Percentiles rank a stretch among this genome's conserved stretches.
phyloP scores from a whole-genome alignment of 2,888 invertebrate genomes.

The Hypomecis punctinalis region DNA sequence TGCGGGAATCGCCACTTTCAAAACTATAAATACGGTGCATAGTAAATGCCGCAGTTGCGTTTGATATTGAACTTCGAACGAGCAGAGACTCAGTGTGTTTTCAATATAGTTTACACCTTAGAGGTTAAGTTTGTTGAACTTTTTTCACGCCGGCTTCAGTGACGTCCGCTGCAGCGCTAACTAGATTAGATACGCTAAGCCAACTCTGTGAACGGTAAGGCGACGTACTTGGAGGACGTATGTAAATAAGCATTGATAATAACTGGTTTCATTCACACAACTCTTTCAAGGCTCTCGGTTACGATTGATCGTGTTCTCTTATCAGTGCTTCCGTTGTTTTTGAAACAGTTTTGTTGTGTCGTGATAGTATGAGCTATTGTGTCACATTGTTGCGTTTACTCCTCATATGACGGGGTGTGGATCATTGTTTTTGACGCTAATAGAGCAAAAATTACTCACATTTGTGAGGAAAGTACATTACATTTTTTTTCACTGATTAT shows the following conservation, averaged over 20 bases:
- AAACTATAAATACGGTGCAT: slow-evolving; percentile 38
- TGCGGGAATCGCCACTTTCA: slow-evolving; percentile 46
- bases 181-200: slow-evolving; percentile 77
- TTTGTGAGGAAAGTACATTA: too few species aligned
- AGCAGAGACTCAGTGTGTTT: slow-evolving; percentile 39
- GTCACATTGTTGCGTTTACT: slow-evolving; percentile 24
- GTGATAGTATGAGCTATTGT: slow-evolving; percentile 27
- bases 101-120: slow-evolving; percentile 51
- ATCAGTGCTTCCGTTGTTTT: slow-evolving; percentile 56
- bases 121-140: slow-evolving; percentile 81
- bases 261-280: slow-evolving; percentile 57
- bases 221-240: slow-evolving; percentile 54
- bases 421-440: too few species aligned
- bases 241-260: slow-evolving; percentile 54
- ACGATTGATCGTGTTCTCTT: slow-evolving; percentile 53
- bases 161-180: slow-evolving; percentile 77
- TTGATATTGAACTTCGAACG: slow-evolving; percentile 6
- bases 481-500: too few species aligned
- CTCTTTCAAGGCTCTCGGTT: slow-evolving; percentile 51
- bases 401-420: too few species aligned
- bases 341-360: slow-evolving; percentile 35
- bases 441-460: too few species aligned
- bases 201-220: slow-evolving; percentile 60
- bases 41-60: slow-evolving; percentile 9
- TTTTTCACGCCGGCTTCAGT: slow-evolving; percentile 73